Evolutionary conservation across 2,797 vertebrate species (phyloP).

Genomic region (Gallinago nigripennis): DNA sequence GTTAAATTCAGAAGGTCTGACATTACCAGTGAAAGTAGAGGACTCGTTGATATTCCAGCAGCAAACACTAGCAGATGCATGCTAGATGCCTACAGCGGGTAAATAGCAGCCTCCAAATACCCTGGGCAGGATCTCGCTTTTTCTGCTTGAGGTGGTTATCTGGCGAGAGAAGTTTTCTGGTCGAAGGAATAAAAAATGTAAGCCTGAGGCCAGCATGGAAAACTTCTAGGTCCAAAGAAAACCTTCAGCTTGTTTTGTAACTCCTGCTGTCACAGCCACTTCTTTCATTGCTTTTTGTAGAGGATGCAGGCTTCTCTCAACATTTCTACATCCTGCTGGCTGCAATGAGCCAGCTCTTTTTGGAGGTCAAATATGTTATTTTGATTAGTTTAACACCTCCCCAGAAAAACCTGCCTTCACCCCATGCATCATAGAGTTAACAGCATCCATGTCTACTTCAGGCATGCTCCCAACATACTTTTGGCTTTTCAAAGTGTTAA

Average conservation of each 20-base stretch:
- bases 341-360: neutral
- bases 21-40: neutral
- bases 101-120: neutral
- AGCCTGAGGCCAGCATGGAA: neutral
- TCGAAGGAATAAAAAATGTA: neutral
- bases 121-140: neutral
- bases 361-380: slow-evolving; percentile 14
- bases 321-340: slow-evolving; percentile 28
- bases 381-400: slow-evolving; percentile 16
- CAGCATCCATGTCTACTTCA: neutral
- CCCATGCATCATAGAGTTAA: neutral
- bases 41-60: neutral
- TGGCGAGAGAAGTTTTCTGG: neutral
- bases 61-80: neutral
- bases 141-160: neutral
- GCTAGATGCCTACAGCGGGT: neutral
- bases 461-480: neutral
- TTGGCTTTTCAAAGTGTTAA: slow-evolving; percentile 6
- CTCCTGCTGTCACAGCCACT: neutral
- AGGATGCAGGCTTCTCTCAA: slow-evolving; percentile 9
- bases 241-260: slow-evolving; percentile 15
- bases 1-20: neutral
- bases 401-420: neutral
- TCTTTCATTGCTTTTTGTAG: slow-evolving; percentile 38
- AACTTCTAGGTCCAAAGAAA: slow-evolving; percentile 40